Conservation (phyloP, 2,888 invertebrate species). For the Exocentrus adspersus region DNA sequence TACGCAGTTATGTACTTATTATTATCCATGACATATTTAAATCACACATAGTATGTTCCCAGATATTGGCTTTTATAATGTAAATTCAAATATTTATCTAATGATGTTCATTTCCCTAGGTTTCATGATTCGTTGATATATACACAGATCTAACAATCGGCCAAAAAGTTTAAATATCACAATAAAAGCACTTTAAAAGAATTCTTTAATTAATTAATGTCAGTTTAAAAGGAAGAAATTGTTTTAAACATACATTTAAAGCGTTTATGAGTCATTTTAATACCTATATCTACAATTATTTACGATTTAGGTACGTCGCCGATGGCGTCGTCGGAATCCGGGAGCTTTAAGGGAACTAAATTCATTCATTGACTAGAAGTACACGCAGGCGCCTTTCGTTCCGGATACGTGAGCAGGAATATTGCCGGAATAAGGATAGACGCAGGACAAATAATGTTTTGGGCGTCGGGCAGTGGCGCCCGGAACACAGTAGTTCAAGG, state of each 20-base stretch:
- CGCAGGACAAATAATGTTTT: slow-evolving; percentile 14
- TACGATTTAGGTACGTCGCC: too few species aligned
- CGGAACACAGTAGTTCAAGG: too few species aligned
- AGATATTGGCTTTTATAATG: neutral
- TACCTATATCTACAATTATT: slow-evolving; percentile 24
- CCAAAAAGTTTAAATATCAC: neutral
- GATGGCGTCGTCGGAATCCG: slow-evolving; percentile 19
- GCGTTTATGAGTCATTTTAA: slow-evolving; percentile 27
- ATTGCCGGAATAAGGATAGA: slow-evolving; percentile 19
- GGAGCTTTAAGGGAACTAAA: slow-evolving; percentile 32
- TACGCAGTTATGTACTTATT: neutral
- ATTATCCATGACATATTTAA: neutral
- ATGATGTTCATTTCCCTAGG: slow-evolving; percentile 7
- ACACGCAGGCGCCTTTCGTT: slow-evolving; percentile 26
- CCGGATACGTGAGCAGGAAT: slow-evolving; percentile 9
- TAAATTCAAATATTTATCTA: slow-evolving; percentile 1
- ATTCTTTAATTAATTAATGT: neutral
- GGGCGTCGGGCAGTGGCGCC: slow-evolving; percentile 17
- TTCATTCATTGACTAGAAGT: slow-evolving; percentile 37
- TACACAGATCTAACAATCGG: slow-evolving; percentile 33
- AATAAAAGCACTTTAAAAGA: slow-evolving; percentile 5
- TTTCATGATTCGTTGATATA: slow-evolving; percentile 26
- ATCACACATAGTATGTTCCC: neutral
- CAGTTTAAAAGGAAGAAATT: neutral
- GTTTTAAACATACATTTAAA: slow-evolving; percentile 2